Percentiles rank a stretch among this genome's conserved stretches.
These are phyloP conservation scores for Lepidurus arcticus DNA, from an alignment of 1,140 invertebrate species.

Conservation along the genomic window DNA sequence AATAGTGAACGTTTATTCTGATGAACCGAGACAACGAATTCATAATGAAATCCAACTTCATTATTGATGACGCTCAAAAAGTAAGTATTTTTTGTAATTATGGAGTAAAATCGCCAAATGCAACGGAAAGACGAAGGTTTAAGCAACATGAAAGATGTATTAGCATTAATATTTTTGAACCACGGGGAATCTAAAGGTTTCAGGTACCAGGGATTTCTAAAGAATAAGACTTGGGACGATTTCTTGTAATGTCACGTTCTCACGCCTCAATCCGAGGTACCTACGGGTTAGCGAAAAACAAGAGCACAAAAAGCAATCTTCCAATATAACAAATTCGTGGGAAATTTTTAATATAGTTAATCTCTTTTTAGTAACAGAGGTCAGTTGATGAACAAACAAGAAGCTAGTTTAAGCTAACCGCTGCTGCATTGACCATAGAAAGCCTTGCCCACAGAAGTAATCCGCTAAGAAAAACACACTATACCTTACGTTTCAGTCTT, in stretches of 20 bases:
- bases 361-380: background rate
- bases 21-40: no score
- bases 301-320: background rate
- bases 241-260: background rate
- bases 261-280: constrained; percentile 17
- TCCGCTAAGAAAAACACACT: background rate
- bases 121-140: background rate
- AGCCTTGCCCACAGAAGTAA: background rate
- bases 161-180: constrained; percentile 9
- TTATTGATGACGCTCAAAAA: no score
- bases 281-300: constrained; percentile 5
- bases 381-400: background rate
- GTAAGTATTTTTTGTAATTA: no score
- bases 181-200: background rate
- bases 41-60: no score
- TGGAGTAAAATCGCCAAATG: no score
- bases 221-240: background rate
- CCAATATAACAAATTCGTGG: background rate
- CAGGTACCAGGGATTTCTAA: constrained; percentile 5
- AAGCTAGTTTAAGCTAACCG: background rate
- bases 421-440: background rate
- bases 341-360: background rate
- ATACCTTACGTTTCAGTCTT: constrained; percentile 11
- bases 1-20: no score
- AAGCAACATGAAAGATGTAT: constrained; percentile 15